Evolutionary conservation across 2,888 invertebrate species (phyloP), one percentile per base, ranked within the genome.

Genomic region (Dicyrtoma fusca): DNA sequence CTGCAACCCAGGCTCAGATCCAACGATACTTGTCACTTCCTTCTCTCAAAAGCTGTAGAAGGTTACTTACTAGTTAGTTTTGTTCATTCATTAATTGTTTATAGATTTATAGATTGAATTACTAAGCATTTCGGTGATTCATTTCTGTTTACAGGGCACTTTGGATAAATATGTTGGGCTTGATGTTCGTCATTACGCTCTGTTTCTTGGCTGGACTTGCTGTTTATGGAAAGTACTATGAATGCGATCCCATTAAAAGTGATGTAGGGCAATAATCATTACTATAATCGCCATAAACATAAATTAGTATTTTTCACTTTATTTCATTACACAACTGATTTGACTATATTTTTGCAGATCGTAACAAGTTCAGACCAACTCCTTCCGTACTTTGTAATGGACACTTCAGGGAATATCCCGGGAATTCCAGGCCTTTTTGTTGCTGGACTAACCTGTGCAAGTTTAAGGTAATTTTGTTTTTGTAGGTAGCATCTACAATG

Each of bases 361-460:
- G 47, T 71, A 10, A 25, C 49, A 1, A 65, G 23, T 47, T 59
- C 45, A 11, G 65, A 71, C 23, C 91, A 96, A 83, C 86, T 96
- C 55, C 86, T 97, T 73, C 97, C 97, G 0, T 87, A 92, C 51
- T 97, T 93, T 83, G 94, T 97, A 25, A 92, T 96, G 86, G 89
- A 90, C 74, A 88, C 89, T 73, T 87, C 95, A 82, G 91, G 92
- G 0, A 83, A 87, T 62, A 85, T 90, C 44, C 88, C 88, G 47
- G 94, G 95, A 0, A 85, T 95, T 1, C 91, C 95, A 0, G 96
- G 96, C 1, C 89, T 97, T 81, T 96, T 97, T 83, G 95, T 96
- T 0, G 94, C 96, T 3, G 95, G 95, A 21, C 92, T 97, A 73
- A 97, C 97, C 83, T 95, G 95, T 61, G 96, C 96, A 0, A 95